These are phyloP conservation scores for Rhagophthalmus giganteus DNA, from an alignment of 2,888 invertebrate genomes.

Conservation along the genomic window DNA sequence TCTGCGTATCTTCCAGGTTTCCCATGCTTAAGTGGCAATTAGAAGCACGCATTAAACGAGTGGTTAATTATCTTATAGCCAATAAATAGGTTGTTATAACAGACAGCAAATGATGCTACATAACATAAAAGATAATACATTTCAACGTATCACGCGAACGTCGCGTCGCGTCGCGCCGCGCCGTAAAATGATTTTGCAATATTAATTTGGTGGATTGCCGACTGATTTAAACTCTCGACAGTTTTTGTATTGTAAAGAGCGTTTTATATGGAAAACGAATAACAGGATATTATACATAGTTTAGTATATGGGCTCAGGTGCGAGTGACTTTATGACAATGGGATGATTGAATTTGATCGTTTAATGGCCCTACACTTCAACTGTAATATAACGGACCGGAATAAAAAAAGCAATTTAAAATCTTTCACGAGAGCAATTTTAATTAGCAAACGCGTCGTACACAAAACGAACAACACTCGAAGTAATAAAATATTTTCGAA, in stretches of 20 bases:
- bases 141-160: background rate
- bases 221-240: background rate
- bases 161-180: too few species aligned
- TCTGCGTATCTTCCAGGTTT: background rate
- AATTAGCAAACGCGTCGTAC: slow-evolving; percentile 8
- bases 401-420: background rate
- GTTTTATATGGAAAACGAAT: background rate
- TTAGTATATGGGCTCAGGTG: slow-evolving; percentile 21
- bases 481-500: slow-evolving; percentile 23
- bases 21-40: slow-evolving; percentile 6
- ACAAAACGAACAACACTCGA: background rate
- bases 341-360: slow-evolving; percentile 18
- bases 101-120: background rate
- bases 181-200: background rate
- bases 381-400: too few species aligned
- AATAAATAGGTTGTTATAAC: background rate
- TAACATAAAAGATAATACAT: background rate
- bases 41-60: slow-evolving; percentile 4
- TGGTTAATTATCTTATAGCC: slow-evolving; percentile 3
- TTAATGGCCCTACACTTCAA: slow-evolving; percentile 12
- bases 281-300: slow-evolving; percentile 6
- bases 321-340: slow-evolving; percentile 23
- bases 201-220: background rate
- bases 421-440: background rate
- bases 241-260: background rate